Evolutionary conservation across 2,113 vertebrate genomes (phyloP), one percentile per base, ranked within the genome.

Genomic region (Pygoscelis antarcticus): DNA sequence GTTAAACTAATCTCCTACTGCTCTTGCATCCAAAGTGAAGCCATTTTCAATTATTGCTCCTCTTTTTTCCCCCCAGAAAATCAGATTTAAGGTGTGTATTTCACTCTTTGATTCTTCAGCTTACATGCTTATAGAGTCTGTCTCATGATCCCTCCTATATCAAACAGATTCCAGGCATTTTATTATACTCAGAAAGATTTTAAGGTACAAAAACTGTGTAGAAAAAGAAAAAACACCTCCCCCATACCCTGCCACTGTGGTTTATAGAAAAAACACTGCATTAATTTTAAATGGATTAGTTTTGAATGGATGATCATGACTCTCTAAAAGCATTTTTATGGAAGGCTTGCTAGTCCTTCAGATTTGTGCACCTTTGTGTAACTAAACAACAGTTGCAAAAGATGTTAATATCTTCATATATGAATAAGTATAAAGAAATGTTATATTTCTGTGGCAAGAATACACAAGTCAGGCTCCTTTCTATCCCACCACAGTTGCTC

Each of bases 21-120:
- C 4, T 76, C 81, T 80, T 42, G 60, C 78, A 94, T 94, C 52
- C 72, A 81, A 92, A 96, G 22, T 20, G 18, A 96, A 95, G 70
- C 11, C 14, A 34, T 94, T 95, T 96, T 46, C 64, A 51, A 72
- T n/a, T 46, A 69, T 6, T 70, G 36, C 17, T 64, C 17, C 29
- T 51, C n/a, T 60, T n/a, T 75, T 30, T 16, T 78, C 57, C 0
- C 4, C 12, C 16, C 54, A 74, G 72, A 96, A 91, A 71, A 62
- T 66, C 70, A 58, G 29, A 77, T 64, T 13, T 62, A 72, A 75
- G 65, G 17, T 82, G 49, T 70, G 30, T 34, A 88, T 75, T 64
- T 87, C 64, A 46, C 27, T 19, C 51, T 65, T 17, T 65, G 32
- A 92, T 83, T 66, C n/a, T 25, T 40, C 44, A 61, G 40, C 27